Evolutionary conservation across 2,888 invertebrate genomes (phyloP).

Genomic region (Poecilus cupreus): DNA sequence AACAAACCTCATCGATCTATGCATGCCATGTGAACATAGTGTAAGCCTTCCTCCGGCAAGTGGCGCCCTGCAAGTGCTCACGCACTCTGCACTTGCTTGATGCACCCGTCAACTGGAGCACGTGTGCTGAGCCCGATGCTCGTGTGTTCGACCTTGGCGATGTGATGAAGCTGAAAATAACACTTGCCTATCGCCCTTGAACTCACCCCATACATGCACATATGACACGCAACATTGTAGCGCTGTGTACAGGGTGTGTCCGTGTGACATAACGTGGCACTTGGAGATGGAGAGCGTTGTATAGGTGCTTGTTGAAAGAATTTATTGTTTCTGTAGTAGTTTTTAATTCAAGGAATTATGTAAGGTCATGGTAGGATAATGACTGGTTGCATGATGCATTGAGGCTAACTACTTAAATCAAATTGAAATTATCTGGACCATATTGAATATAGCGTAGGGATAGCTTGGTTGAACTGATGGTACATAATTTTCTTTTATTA

Average conservation of each 20-base stretch:
- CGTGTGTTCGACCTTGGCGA: conserved; percentile 13
- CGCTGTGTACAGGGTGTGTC: background rate
- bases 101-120: conserved; percentile 23
- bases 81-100: background rate
- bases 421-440: too few species aligned
- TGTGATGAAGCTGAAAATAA: conserved; percentile 51
- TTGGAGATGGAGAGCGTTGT: background rate
- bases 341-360: background rate
- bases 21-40: too few species aligned
- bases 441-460: too few species aligned
- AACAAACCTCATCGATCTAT: too few species aligned
- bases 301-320: background rate
- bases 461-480: too few species aligned
- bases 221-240: background rate
- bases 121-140: background rate
- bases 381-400: background rate
- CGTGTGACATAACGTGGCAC: background rate
- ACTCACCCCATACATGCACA: conserved; percentile 41
- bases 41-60: too few species aligned
- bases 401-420: too few species aligned
- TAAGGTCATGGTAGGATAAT: background rate
- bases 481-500: too few species aligned
- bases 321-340: background rate
- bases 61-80: background rate
- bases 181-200: conserved; percentile 41